Evolutionary conservation across 2,888 invertebrate species (phyloP).

Genomic region (Tetramorium bicarinatum): DNA sequence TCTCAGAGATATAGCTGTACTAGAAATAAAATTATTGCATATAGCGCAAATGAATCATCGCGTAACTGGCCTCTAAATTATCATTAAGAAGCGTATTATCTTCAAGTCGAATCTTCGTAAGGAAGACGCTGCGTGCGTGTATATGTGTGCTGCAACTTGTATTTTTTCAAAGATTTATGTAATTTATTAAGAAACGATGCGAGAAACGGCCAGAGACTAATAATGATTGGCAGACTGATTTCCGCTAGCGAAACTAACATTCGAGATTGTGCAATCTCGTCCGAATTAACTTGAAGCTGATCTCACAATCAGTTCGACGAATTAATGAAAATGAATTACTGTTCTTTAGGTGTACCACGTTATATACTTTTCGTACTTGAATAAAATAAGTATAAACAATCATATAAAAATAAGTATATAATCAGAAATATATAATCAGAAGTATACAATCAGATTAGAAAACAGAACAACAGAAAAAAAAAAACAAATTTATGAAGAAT

Average conservation of each 20-base stretch:
- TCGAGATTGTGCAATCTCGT: background rate
- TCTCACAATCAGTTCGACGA: background rate
- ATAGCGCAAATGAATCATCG: background rate
- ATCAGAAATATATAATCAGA: no score
- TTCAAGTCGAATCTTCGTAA: background rate
- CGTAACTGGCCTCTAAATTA: background rate
- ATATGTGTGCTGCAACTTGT: no score
- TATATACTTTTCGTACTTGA: no score
- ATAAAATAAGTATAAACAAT: no score
- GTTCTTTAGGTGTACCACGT: no score
- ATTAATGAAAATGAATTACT: background rate
- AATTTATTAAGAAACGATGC: background rate
- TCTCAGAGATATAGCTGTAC: background rate
- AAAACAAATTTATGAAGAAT: no score
- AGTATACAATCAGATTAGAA: no score
- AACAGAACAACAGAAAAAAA: no score
- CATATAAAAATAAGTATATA: no score
- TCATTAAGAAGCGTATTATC: background rate
- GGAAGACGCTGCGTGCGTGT: background rate
- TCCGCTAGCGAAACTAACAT: background rate
- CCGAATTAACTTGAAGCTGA: background rate
- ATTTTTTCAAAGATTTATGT: background rate
- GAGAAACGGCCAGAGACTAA: background rate
- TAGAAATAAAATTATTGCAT: background rate
- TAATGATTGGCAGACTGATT: background rate